Evolutionary conservation across 2,797 vertebrate species (phyloP), one percentile per base, ranked within the genome.

Genomic region (Neosilurus hyrtlii): DNA sequence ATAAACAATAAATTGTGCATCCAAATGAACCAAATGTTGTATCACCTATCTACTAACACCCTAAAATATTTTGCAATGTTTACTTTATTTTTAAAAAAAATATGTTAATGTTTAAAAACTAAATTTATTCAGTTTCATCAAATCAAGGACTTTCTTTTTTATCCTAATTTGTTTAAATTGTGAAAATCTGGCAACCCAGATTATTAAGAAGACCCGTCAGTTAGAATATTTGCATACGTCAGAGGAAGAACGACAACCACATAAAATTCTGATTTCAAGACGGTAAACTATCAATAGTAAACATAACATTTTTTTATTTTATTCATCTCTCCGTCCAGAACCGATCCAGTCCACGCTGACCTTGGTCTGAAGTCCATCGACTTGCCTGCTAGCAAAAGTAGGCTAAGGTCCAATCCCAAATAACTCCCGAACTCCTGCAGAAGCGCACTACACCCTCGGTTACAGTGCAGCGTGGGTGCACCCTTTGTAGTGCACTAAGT

Each of bases 131-230:
- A 43, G 43, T 4, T 43, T 43, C 8, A 43, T 43, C 4, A 43
- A 43, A 43, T 4, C 43, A 43, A 8, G 43, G 43, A 43, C 4
- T 43, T 43, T 43, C 4, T 43, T 43, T 43, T 5, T 5, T 43
- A 8, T 30, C 30, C 30, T 30, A 30, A 1, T 43, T 43, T 43
- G 4, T 43, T 43, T 43, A 5, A 43, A 43, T 43, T 43, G 4
- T 43, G 8, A 43, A 2, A 65, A 65, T 78, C 61, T 78, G 76
- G 61, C 61, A 78, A 78, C 76, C 61, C n/a, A 5, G 4, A 30
- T 30, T 30, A 30, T 30, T 30, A 30, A 30, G 30, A 30, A 30
- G 30, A 30, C 30, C 30, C 30, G 30, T 30, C 30, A 30, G 30
- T 30, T 30, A 30, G 30, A 30, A 30, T 30, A 30, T 30, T 30